phyloP scores from a whole-genome alignment of 2,113 vertebrate species.

The Brachypodius melanocephalos region DNA sequence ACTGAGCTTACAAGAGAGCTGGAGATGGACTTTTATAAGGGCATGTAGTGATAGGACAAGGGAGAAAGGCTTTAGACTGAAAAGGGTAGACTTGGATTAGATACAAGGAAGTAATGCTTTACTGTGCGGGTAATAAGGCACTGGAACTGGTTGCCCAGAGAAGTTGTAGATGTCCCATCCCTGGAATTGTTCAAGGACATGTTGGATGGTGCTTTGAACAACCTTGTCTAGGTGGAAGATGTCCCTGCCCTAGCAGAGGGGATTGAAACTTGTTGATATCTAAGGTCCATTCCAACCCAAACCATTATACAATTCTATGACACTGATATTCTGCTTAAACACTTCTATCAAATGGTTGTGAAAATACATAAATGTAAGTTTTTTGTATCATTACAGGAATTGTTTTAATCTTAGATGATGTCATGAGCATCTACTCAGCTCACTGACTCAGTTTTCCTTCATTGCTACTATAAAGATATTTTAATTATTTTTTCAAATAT shows the following conservation, averaged over 20 bases:
- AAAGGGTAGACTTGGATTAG: neutral
- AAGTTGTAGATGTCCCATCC: neutral
- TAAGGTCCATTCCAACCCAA: neutral
- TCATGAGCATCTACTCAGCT: neutral
- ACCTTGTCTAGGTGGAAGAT: neutral
- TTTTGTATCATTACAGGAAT: neutral
- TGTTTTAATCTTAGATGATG: neutral
- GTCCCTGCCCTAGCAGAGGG: neutral
- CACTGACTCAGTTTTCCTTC: neutral
- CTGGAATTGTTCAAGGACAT: neutral
- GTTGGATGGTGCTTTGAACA: neutral
- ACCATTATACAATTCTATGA: neutral
- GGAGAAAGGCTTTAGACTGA: neutral
- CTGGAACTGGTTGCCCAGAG: neutral
- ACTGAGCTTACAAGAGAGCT: neutral
- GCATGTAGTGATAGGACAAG: neutral
- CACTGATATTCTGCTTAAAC: neutral
- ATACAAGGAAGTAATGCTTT: neutral
- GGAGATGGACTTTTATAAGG: neutral
- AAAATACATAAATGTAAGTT: neutral
- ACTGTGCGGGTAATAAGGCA: neutral
- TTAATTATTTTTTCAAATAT: neutral
- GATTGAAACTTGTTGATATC: neutral
- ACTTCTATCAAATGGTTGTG: neutral
- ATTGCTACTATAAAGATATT: neutral